Base-by-base conservation (phyloP, 92 coral and sea anemone species). In the Zoanthus sansibaricus region DNA sequence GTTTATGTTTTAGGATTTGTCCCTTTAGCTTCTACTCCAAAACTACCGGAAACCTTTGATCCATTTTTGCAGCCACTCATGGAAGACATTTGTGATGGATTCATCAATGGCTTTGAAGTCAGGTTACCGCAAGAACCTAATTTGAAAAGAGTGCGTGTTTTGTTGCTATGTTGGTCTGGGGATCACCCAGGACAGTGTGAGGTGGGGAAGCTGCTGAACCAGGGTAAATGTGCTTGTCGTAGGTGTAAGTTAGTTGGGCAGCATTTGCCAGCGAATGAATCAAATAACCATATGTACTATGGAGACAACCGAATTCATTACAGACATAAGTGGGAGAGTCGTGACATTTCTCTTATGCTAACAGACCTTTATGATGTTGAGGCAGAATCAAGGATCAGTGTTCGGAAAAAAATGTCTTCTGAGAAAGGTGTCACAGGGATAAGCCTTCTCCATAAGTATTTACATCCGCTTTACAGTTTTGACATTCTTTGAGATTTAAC, bases 161-260 rank as follows among this genome's bases (percentile, higher is more conserved):
- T 91, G 66, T 32, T 89, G 73, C 51, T 89, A 71, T 91, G 96
- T 48, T 93, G 91, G 90, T 71, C 96, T 70, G 96, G 80, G 21
- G 96, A 93, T 75, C 92, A 91, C 83, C 96, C 96, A 61, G 94
- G 91, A 17, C 92, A 86, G 58, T 93, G 96, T 89, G 94, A 91
- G 49, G 70, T 88, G 32, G 94, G 96, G 14, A 91, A 93, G 82
- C 83, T 91, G 32, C 64, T 94, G 45, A 76, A 93, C 69, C 94
- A 88, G 72, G 92, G 96, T 8, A 90, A 91, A 82, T 84, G 88
- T 86, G 89, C 79, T 70, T 93, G 96, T 68, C 89, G 97, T 83
- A 79, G 94, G 75, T 88, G 91, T 72, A 91, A 94, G 78, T 61
- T 91, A 42, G 74, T 62, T 83, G 91, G 94, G n/a, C 87, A 80